Conservation (phyloP, 2,113 vertebrate species). For the Brachionichthys hirsutus region DNA sequence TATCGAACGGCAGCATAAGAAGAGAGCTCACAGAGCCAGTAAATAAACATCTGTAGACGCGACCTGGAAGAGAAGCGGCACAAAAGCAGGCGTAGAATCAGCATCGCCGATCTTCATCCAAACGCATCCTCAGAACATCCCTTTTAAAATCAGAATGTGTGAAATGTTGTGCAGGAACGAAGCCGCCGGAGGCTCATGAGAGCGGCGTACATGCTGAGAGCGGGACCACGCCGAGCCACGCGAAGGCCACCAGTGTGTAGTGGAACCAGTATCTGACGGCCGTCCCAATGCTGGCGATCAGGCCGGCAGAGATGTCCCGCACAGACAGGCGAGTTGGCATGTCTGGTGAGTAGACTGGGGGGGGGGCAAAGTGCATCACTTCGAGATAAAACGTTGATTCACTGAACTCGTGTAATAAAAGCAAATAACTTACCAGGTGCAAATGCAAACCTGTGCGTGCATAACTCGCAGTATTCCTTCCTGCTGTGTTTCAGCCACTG, state of each 20-base stretch:
- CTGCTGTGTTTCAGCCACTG: conserved; percentile 99
- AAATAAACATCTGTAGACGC: conserved; percentile 99
- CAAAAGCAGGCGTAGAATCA: not conserved
- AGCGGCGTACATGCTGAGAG: conserved; percentile 95
- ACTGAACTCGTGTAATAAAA: not conserved
- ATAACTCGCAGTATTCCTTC: conserved; percentile 99
- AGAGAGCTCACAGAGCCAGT: conserved; percentile 98
- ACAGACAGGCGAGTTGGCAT: conserved; percentile 97
- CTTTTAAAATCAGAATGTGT: no score
- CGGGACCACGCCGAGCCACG: conserved; percentile 97
- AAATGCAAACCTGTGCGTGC: conserved; percentile 99
- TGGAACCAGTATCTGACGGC: conserved; percentile 99
- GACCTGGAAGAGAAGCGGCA: conserved; percentile 77
- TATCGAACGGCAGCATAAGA: conserved; percentile 94
- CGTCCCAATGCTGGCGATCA: conserved; percentile 96
- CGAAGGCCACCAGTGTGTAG: conserved; percentile 98
- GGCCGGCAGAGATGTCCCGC: conserved; percentile 96
- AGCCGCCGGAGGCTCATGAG: not conserved
- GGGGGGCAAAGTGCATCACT: not conserved
- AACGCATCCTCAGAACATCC: no score
- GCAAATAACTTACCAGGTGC: conserved; percentile 91
- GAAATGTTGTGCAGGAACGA: not conserved
- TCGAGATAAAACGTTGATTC: not conserved
- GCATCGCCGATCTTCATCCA: not conserved
- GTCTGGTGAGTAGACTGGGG: conserved; percentile 94